phyloP scores from a whole-genome alignment of 1,140 invertebrate species.

The Bombus pyrosoma region DNA sequence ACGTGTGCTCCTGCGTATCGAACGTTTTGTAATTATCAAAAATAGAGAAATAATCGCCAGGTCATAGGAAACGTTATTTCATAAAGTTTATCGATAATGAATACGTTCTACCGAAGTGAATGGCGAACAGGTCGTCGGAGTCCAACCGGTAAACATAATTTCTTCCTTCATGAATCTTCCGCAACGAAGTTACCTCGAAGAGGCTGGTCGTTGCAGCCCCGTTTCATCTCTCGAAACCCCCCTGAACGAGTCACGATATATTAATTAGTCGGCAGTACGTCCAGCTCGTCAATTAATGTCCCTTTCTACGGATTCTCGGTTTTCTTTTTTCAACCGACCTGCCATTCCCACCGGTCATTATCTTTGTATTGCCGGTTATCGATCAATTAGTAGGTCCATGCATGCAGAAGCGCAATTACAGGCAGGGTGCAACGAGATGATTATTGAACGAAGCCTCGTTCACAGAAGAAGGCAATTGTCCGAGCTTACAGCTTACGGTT shows the following conservation, averaged over 20 bases:
- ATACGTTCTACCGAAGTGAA: too few species aligned
- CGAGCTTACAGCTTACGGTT: constrained; percentile 10
- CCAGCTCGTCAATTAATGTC: constrained; percentile 16
- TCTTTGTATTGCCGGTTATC: constrained; percentile 41
- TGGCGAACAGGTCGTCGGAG: neutral
- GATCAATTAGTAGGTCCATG: constrained; percentile 63
- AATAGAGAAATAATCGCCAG: neutral
- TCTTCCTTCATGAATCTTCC: neutral
- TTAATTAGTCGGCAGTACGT: neutral
- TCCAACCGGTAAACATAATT: neutral
- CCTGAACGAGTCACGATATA: neutral
- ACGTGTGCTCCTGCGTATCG: neutral
- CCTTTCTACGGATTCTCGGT: constrained; percentile 18
- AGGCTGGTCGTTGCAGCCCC: neutral
- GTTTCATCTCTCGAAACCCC: too few species aligned
- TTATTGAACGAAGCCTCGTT: constrained; percentile 44
- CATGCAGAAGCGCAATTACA: constrained; percentile 69
- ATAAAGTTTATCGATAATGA: neutral
- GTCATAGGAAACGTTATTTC: neutral
- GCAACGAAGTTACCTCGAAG: neutral
- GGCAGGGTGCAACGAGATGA: constrained; percentile 60
- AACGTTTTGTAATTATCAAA: constrained; percentile 11
- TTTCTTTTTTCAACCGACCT: neutral
- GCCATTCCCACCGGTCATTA: constrained; percentile 14
- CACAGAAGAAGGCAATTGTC: constrained; percentile 48